Conservation (phyloP, 2,797 vertebrate species). For the Pachyuromys duprasi region DNA sequence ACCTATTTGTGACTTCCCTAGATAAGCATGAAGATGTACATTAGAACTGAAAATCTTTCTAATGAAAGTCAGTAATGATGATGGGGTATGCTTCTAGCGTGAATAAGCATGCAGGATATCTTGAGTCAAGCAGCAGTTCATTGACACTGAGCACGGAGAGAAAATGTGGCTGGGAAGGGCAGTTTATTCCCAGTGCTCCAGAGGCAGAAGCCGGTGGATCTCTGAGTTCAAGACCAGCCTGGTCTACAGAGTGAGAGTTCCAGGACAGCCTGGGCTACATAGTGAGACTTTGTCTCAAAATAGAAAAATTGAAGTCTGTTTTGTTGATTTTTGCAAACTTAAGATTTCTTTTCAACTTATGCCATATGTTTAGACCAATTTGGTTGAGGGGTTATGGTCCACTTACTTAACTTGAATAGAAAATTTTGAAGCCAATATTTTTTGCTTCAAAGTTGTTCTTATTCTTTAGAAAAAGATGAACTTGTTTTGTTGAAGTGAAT, state of each 20-base stretch:
- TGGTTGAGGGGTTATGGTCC: slow-evolving; percentile 3
- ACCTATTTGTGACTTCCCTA: background rate
- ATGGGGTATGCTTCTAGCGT: background rate
- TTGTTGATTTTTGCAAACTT: background rate
- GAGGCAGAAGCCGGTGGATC: background rate
- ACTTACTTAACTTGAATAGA: slow-evolving; percentile 3
- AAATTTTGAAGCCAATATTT: slow-evolving; percentile 45
- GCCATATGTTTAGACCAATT: background rate
- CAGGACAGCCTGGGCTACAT: background rate
- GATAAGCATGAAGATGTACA: background rate
- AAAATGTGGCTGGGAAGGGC: background rate
- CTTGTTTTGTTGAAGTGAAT: background rate
- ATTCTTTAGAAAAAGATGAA: slow-evolving; percentile 26
- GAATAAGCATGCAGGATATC: background rate
- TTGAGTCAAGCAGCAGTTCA: background rate
- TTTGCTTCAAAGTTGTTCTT: background rate
- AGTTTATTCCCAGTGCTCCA: background rate
- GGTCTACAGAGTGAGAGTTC: background rate
- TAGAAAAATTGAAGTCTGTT: background rate
- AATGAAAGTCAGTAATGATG: background rate
- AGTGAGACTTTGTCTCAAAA: background rate
- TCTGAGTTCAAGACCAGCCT: background rate
- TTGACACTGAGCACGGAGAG: background rate
- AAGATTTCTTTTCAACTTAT: slow-evolving; percentile 37
- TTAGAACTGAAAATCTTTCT: background rate